Conservation (phyloP, 2,888 invertebrate genomes). For the Ichneumoninae sp. region DNA sequence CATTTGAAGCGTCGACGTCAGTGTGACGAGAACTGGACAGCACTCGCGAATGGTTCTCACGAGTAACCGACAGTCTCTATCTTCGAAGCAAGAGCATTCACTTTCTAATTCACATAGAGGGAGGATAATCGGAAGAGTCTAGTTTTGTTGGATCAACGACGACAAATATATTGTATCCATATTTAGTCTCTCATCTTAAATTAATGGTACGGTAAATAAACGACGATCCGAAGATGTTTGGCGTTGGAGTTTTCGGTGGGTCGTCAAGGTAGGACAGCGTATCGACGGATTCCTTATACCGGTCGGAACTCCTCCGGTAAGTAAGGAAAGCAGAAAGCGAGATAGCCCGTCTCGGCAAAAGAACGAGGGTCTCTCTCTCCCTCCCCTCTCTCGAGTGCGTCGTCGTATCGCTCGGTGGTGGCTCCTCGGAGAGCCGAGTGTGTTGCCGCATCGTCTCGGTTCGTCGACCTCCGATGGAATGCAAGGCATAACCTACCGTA, state of each 20-base stretch:
- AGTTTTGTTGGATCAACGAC: slow-evolving; percentile 6
- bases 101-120: slow-evolving; percentile 63
- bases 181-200: no score
- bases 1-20: neutral
- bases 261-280: no score
- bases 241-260: no score
- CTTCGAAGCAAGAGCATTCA: slow-evolving; percentile 30
- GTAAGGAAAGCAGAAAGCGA: slow-evolving; percentile 29
- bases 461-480: slow-evolving; percentile 83
- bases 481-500: slow-evolving; percentile 84
- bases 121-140: slow-evolving; percentile 49
- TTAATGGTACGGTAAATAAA: no score
- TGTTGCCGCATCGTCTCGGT: slow-evolving; percentile 76
- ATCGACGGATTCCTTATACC: neutral
- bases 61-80: slow-evolving; percentile 25
- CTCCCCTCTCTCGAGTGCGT: slow-evolving; percentile 6
- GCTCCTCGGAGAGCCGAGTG: slow-evolving; percentile 16
- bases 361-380: slow-evolving; percentile 41
- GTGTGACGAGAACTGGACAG: slow-evolving; percentile 22
- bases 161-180: no score
- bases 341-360: neutral
- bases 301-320: neutral
- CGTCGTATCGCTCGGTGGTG: slow-evolving; percentile 28
- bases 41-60: slow-evolving; percentile 30
- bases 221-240: no score